Evolutionary conservation across 2,797 vertebrate genomes (phyloP).

Genomic region (Lithobates sylvaticus): DNA sequence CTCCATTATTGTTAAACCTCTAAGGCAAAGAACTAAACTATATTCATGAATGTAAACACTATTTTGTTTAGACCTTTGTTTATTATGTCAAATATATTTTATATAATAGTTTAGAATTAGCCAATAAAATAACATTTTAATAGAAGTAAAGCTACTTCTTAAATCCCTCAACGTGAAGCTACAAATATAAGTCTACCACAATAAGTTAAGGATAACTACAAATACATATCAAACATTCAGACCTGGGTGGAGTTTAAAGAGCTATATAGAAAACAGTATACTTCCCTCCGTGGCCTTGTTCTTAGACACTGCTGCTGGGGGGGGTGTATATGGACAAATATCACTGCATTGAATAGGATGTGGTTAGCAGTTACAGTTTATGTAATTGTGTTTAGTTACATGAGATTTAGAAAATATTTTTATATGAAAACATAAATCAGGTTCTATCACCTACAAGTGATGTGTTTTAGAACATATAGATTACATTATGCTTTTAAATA

Average conservation of each 20-base stretch:
- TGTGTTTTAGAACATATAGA: constrained; percentile 1
- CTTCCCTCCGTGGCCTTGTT: background rate
- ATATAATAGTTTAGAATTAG: background rate
- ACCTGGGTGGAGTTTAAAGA: background rate
- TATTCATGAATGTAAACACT: background rate
- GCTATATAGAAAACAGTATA: background rate
- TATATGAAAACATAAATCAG: background rate
- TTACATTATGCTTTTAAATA: background rate
- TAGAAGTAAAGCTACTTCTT: background rate
- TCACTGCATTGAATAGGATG: background rate
- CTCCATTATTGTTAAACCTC: background rate
- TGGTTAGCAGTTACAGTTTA: background rate
- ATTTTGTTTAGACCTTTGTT: background rate
- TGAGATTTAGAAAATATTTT: background rate
- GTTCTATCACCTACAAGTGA: background rate
- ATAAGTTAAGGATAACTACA: background rate
- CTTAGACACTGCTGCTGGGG: background rate
- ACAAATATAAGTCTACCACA: background rate
- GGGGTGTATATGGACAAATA: background rate
- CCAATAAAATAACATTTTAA: background rate
- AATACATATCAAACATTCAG: background rate
- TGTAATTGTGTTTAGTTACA: background rate
- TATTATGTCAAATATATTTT: background rate
- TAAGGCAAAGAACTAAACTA: background rate
- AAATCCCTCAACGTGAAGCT: background rate